These are phyloP conservation scores for Recurvirostra avosetta DNA, from an alignment of 2,113 vertebrate genomes.

Conservation along the genomic window DNA sequence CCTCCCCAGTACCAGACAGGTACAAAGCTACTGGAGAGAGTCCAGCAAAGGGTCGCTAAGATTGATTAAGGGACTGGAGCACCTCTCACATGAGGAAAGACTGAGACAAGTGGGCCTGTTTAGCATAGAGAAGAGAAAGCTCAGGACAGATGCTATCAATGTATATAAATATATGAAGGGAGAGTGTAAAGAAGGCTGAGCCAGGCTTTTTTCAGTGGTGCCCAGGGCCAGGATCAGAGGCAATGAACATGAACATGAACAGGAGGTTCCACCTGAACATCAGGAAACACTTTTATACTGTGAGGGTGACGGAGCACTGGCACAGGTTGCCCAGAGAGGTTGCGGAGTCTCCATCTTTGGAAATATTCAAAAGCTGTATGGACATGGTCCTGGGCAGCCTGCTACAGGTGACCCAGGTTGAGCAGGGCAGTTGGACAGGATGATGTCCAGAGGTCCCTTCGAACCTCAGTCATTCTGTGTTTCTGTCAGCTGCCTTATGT, in stretches of 20 bases:
- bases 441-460: neutral
- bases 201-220: neutral
- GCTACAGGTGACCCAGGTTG: neutral
- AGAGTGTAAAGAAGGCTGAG: neutral
- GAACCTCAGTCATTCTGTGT: neutral
- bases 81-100: neutral
- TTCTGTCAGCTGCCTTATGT: neutral
- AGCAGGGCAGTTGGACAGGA: neutral
- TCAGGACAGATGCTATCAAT: neutral
- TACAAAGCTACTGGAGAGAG: neutral
- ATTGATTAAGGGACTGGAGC: neutral
- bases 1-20: neutral
- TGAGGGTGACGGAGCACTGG: neutral
- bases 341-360: neutral
- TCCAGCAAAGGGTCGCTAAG: neutral
- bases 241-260: neutral
- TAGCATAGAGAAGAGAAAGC: neutral
- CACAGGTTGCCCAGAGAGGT: neutral
- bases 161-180: neutral
- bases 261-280: neutral
- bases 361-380: neutral
- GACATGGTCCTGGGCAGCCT: neutral
- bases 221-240: neutral
- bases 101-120: neutral
- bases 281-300: neutral